Evolutionary conservation across 2,113 vertebrate genomes (phyloP).

Genomic region (Gyps fulvus): DNA sequence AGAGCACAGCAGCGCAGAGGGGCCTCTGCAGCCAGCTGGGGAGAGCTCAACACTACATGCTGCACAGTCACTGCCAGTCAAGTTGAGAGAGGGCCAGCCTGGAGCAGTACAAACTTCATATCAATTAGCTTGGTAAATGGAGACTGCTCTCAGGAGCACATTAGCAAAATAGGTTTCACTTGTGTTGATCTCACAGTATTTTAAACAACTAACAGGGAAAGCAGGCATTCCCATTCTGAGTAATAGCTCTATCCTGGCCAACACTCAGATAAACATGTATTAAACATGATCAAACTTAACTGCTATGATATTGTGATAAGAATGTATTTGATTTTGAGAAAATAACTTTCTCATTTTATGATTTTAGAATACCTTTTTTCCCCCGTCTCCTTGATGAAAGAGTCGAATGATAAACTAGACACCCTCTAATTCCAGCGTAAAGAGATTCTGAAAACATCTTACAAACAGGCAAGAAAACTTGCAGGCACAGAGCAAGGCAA

Average conservation of each 20-base stretch:
- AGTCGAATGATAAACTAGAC: background rate
- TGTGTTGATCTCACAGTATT: background rate
- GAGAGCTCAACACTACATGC: fast-evolving
- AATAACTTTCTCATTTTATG: background rate
- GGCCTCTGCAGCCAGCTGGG: background rate
- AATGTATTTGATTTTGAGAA: background rate
- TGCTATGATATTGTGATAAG: background rate
- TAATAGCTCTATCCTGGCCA: background rate
- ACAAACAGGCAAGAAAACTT: background rate
- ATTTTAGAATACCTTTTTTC: background rate
- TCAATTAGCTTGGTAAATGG: background rate
- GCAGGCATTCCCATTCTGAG: background rate
- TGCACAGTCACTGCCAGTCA: background rate
- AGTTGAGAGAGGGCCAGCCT: background rate
- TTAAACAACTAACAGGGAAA: background rate
- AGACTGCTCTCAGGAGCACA: background rate
- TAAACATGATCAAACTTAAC: background rate
- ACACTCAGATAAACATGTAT: background rate
- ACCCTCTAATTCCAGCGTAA: background rate
- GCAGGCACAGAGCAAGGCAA: background rate
- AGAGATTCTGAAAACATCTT: background rate
- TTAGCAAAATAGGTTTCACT: background rate
- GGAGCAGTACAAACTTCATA: background rate
- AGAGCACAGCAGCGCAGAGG: background rate
- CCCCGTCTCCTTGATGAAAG: background rate